These are phyloP conservation scores for Sarcophaga caerulescens DNA, from an alignment of 2,888 invertebrate genomes.

Conservation along the genomic window DNA sequence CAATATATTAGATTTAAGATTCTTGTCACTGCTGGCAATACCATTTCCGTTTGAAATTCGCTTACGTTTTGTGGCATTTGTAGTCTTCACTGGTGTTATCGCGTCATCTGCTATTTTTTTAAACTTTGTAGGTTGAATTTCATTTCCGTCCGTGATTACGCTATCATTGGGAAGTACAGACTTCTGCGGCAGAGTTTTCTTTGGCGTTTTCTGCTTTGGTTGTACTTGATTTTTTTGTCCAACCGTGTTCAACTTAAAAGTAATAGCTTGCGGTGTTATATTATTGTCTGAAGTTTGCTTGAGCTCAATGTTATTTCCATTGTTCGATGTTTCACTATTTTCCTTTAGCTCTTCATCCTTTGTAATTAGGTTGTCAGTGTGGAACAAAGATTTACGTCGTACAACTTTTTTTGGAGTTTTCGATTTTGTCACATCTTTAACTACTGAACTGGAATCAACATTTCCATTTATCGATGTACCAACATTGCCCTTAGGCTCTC, in stretches of 20 bases:
- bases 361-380: too few species aligned
- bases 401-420: neutral
- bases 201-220: neutral
- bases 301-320: too few species aligned
- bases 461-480: too few species aligned
- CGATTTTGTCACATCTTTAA: too few species aligned
- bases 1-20: neutral
- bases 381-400: neutral
- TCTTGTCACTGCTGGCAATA: neutral
- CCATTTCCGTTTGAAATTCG: neutral
- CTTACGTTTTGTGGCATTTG: slow-evolving; percentile 13
- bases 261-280: too few species aligned
- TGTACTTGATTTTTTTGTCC: too few species aligned
- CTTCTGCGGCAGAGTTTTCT: neutral
- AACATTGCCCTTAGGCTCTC: neutral
- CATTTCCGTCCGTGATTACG: neutral
- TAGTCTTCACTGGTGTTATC: neutral
- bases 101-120: slow-evolving; percentile 9
- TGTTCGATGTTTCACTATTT: too few species aligned
- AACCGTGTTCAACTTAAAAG: too few species aligned
- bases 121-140: slow-evolving; percentile 4
- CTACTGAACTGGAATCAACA: neutral
- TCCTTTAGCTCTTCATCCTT: too few species aligned
- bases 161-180: neutral
- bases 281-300: too few species aligned